Evolutionary conservation across 2,797 vertebrate species (phyloP), one percentile per base, ranked within the genome.

Genomic region (Tokudaia muenninki): DNA sequence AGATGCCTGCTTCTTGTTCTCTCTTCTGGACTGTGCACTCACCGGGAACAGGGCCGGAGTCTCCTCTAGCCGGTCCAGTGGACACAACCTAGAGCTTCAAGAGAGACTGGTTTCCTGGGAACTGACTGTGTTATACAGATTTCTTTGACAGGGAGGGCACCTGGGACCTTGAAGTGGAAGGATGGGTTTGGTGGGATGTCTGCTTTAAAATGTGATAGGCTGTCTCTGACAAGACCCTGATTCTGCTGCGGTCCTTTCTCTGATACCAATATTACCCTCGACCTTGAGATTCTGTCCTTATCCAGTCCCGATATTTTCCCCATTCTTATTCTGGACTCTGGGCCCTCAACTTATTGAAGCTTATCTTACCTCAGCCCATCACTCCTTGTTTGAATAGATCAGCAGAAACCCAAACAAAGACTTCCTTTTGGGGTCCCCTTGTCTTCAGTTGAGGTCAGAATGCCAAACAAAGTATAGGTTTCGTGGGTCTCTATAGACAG

Each of bases 391-490:
- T 57, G 29, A 29, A 16, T 91, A 86, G 44, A 52, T 95, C 63
- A 91, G 26, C 86, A 29, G 22, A 86, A 89, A 70, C 55, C 37
- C 74, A 86, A n/a, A 86, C 5, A 11, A 78, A 92, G 41, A 13
- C 59, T 47, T 95, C 29, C 81, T 22, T 89, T 75, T n/a, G 59
- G 57, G 34, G 14, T 1, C 7, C 29, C 29, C 55, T 94, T 95
- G 21, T 96, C 74, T 50, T 94, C 31, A 91, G 17, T 59, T 86
- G 67, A 95, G 75, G 22, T 47, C 31, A 86, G 84, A 96, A 90
- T 94, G 34, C 50, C 94, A 92, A 80, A 52, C 83, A 65, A 84
- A 22, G 29, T 75, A 37, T 88, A 34, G 74, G 37, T n/a, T 44
- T 57, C 47, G 34, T 17, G 74, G 50, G 55, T 89, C 26, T 82